Percentiles rank a stretch among this genome's conserved stretches.
phyloP scores from a whole-genome alignment of 1,140 invertebrate species.

The Drusus annulatus region DNA sequence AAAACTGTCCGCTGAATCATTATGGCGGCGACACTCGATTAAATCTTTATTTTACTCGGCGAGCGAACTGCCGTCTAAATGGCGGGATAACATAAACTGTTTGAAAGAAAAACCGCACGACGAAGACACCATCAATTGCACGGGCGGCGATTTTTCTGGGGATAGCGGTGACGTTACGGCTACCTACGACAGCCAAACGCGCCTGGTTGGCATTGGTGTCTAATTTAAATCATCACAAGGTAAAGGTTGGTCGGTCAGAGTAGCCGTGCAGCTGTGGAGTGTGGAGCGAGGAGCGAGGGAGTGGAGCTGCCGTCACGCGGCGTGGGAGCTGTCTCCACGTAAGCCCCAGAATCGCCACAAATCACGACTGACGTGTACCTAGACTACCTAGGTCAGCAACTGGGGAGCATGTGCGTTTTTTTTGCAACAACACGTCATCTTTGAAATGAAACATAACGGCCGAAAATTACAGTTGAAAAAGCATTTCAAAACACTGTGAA shows the following conservation, averaged over 20 bases:
- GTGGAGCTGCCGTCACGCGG: background rate
- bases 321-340: background rate
- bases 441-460: too few relatives aligned
- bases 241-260: constrained; percentile 42
- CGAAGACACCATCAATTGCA: background rate
- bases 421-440: too few relatives aligned
- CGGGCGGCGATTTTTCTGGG: constrained; percentile 6
- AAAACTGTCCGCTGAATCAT: constrained; percentile 48
- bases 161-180: constrained; percentile 8
- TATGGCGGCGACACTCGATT: background rate
- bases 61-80: background rate
- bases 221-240: constrained; percentile 46
- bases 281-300: too few relatives aligned
- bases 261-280: too few relatives aligned
- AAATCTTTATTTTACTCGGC: background rate
- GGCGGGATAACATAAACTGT: background rate
- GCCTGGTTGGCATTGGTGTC: constrained; percentile 43
- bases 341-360: background rate
- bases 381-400: constrained; percentile 7
- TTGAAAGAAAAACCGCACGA: background rate
- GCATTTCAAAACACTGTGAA: too few relatives aligned
- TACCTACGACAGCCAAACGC: constrained; percentile 13
- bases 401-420: too few relatives aligned
- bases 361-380: background rate
- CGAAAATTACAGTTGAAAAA: too few relatives aligned